Base-by-base conservation (phyloP, 2,797 vertebrate species). In the Novumbra hubbsi region DNA sequence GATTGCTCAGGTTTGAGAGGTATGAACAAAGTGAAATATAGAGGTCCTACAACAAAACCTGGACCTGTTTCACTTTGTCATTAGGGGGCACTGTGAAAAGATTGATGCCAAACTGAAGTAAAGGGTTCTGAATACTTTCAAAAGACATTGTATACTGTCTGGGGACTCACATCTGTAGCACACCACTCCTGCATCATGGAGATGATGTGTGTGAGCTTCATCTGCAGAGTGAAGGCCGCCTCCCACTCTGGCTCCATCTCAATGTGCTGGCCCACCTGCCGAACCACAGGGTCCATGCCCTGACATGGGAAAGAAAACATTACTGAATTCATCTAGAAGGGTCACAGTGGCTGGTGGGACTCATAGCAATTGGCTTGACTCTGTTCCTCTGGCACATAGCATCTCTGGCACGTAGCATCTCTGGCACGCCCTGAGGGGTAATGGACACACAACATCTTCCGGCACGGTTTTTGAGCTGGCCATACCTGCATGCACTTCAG, bases 241-340 rank as follows among this genome's bases (percentile, higher is more conserved):
- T 99, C 98, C 98, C 98, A 99, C 71, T 99, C 98, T 0, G 97
- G 98, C 88, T 99, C 98, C 97, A 98, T 98, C 91, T 99, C 98
- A 28, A 99, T 98, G 87, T 99, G 98, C 73, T 99, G 98, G 11
- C 97, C 97, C 65, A 99, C 96, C 91, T 99, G 98, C 62, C 98
- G 94, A 64, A 97, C 95, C 84, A 99, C 95, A 0, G 98, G 97
- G 86, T 99, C 98, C 98, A 99, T 99, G 30, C 97, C 97, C 98
- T 99, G 74, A 71, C 28, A 52, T 15, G 28, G n/a, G 55, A 24
- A 16, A 49, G 0, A 64, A 38, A 55, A 34, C 66, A 34, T 30
- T 27, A 5, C 30, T 14, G 30, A 68, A n/a, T 17, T 34, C 19
- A 38, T 7, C 34, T 38, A 6, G 34, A 38, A 38, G 34, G 34